Base-by-base conservation (phyloP, 1,140 invertebrate genomes). In the Listronotus bonariensis region DNA sequence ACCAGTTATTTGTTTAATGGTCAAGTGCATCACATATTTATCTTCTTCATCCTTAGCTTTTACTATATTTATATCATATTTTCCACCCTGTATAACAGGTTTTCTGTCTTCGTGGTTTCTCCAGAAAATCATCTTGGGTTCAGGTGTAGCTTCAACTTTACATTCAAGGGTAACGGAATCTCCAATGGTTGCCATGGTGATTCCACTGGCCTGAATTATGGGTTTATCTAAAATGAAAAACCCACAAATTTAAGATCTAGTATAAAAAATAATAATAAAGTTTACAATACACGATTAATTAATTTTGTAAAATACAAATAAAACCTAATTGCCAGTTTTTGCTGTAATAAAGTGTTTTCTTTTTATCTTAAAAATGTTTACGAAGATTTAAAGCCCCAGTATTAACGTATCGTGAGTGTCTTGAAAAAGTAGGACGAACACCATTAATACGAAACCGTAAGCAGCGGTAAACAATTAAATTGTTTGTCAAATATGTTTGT, bases 91-190 rank as follows among this genome's bases (percentile, higher is more conserved):
- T 12, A 90, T 89, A 41, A 92, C 88, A 0, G 88, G 87, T 8
- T 85, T 83, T 10, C 87, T 79, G 2, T 86, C 87, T 64, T 85
- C 84, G 20, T 86, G 85, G 71, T 91, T 89, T 49, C 85, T 84
- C 88, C 89, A 91, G 81, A 92, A 92, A 6, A 89, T 85, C 65
- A 92, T 86, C 69, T 89, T 88, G 0, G 91, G 90, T 69, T 88
- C 86, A 0, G 91, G 91, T 64, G 90, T 83, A 0, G 90, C 88
- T 68, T 89, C 87, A 8, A 92, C 89, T 10, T 84, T 79, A 75
- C 91, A 93, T 68, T 91, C 87, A 20, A 93, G 75, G 3, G 85
- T 86, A 0, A 89, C 88, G 1, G 87, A 83, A 69, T 90, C 88
- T 0, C 90, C 90, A 1, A 87, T 77, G 0, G 84, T 83, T 0